These are phyloP conservation scores for Catagonus wagneri DNA, from an alignment of 2,113 vertebrate species.

Conservation along the genomic window DNA sequence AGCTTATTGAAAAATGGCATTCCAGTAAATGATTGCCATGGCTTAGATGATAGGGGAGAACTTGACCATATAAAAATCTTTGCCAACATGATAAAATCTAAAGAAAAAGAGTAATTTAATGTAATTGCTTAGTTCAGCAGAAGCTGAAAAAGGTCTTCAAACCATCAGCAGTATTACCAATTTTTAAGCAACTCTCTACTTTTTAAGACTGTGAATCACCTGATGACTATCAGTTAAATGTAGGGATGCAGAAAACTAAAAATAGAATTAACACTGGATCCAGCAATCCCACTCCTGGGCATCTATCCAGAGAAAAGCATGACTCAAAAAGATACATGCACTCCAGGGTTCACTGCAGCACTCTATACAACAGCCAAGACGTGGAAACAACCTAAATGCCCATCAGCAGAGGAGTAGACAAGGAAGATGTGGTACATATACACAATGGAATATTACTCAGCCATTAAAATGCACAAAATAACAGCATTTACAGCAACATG, in stretches of 20 bases:
- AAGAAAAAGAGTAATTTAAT: background rate
- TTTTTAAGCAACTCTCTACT: constrained; percentile 47
- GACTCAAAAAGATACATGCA: no score
- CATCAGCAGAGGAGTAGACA: no score
- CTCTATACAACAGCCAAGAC: no score
- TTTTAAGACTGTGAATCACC: constrained; percentile 2
- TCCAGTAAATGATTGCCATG: constrained; percentile 54
- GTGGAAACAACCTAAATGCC: no score
- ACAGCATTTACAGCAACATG: no score
- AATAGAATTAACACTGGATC: no score
- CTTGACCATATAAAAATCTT: constrained; percentile 46
- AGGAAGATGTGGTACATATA: no score
- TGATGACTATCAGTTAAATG: background rate
- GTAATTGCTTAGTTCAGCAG: constrained; percentile 62
- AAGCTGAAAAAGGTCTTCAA: background rate
- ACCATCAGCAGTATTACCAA: constrained; percentile 19
- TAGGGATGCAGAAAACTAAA: background rate
- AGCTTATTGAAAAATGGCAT: constrained; percentile 61
- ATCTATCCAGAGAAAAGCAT: no score
- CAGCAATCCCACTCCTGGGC: no score
- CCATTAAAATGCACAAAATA: no score
- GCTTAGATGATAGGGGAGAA: constrained; percentile 56
- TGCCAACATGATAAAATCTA: constrained; percentile 53
- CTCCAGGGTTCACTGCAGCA: no score
- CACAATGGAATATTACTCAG: no score